Base-by-base conservation (phyloP, 1,140 invertebrate species). In the Caerostris extrusa region DNA sequence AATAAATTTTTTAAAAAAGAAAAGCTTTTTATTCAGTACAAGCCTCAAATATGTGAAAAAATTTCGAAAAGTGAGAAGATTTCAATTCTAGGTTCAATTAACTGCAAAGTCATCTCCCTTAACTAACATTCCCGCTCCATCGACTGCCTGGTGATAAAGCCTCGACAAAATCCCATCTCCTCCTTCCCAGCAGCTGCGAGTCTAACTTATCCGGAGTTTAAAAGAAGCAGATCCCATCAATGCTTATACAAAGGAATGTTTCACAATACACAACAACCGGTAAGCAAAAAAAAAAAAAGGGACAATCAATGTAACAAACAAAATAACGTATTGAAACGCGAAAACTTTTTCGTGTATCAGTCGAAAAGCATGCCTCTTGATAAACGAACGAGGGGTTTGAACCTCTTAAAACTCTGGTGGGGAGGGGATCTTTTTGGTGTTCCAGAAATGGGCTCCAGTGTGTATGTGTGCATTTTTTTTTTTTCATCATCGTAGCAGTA, bases 241-340 rank as follows among this genome's bases (percentile, higher is more conserved):
- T 93, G 64, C 57, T 91, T 61, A 60, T 87, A 93, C 91, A 87
- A 93, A 93, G 50, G 83, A 86, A 87, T 93, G 91, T 58, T 57
- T 87, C 64, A 69, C 83, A 93, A 86, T 93, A 71, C 83, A 77
- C 77, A 61, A 82, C 17, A 89, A 64, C 55, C 53, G 58, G 12
- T 50, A 86, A 86, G 10, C 14, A 69, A 57, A 81, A 86, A 89
- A 87, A n/a, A n/a, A 92, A 93, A 87, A 91, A 61, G 10, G 34
- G 50, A 19, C 58, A 82, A 69, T 87, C 83, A 87, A 93, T 85
- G 82, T 60, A 87, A 93, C 91, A 93, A 93, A 93, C 82, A 93
- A 93, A 93, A 93, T 93, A 87, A 93, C 55, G 91, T 87, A 93
- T 86, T 93, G 91, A 93, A 93, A 93, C 91, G 71, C 81, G 77